A percentile compares a stretch with the other conserved stretches of the same genome.
These are phyloP conservation scores for Oreohelix idahoensis DNA, from an alignment of 1,140 invertebrate genomes.

Conservation along the genomic window DNA sequence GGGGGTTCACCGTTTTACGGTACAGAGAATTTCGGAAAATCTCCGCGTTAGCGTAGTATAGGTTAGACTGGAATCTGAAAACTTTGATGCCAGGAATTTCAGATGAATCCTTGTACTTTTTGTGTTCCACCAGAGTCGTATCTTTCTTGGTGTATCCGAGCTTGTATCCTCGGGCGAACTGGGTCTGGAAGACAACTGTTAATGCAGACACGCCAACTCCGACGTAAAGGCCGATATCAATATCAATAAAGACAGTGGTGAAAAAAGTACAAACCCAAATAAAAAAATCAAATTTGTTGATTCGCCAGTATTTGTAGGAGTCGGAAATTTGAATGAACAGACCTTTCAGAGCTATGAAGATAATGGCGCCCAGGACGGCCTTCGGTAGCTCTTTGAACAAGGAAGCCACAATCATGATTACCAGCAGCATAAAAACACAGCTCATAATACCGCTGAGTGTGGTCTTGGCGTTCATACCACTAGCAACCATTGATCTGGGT, in stretches of 20 bases:
- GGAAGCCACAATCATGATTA: constrained; percentile 74
- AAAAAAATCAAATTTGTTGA: constrained; percentile 69
- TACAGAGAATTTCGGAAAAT: constrained; percentile 70
- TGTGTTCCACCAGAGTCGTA: constrained; percentile 43
- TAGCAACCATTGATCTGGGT: constrained; percentile 82
- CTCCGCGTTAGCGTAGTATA: constrained; percentile 75
- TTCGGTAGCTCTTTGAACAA: constrained; percentile 71
- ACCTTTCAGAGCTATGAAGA: constrained; percentile 67
- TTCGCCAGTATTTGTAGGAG: constrained; percentile 63
- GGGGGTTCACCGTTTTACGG: constrained; percentile 58
- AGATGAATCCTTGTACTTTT: constrained; percentile 40
- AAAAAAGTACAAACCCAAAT: constrained; percentile 69
- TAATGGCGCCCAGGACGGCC: constrained; percentile 70
- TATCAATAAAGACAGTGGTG: constrained; percentile 66
- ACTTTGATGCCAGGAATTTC: constrained; percentile 69
- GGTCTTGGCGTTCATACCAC: constrained; percentile 63
- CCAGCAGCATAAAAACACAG: constrained; percentile 72
- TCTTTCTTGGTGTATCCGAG: constrained; percentile 48
- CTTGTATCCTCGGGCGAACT: constrained; percentile 65
- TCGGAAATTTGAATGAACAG: constrained; percentile 66
- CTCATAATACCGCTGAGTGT: constrained; percentile 69
- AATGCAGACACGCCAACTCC: constrained; percentile 66
- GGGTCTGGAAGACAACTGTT: constrained; percentile 68
- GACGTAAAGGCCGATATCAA: constrained; percentile 66
- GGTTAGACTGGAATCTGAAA: constrained; percentile 73